Percentiles rank a stretch among this genome's conserved stretches.
Evolutionary conservation across 2,797 vertebrate species (phyloP).

Genomic region (Nannoperca australis): DNA sequence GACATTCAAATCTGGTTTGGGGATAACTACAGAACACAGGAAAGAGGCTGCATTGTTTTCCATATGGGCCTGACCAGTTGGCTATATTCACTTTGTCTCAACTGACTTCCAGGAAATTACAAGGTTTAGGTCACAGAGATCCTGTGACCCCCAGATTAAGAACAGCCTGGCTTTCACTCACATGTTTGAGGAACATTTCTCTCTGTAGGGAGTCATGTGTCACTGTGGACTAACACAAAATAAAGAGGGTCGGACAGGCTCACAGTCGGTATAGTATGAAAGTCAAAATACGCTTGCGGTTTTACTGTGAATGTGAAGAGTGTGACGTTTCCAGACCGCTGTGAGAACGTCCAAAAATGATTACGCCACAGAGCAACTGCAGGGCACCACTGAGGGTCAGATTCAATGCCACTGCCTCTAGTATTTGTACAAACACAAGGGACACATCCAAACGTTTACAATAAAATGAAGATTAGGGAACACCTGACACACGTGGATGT

Average conservation of each 20-base stretch:
- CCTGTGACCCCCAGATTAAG: not conserved
- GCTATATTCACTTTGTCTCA: not conserved
- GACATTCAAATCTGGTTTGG: not conserved
- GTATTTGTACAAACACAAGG: not conserved
- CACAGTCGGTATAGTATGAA: not conserved
- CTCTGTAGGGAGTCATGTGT: not conserved
- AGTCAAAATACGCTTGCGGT: slow-evolving; percentile 7
- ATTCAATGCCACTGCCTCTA: not conserved
- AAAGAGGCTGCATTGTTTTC: not conserved
- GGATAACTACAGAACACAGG: not conserved
- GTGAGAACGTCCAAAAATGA: not conserved
- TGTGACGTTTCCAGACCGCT: slow-evolving; percentile 14
- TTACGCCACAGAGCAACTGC: not conserved
- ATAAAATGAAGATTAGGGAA: not conserved
- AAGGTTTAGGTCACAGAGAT: not conserved
- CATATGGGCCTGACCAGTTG: not conserved
- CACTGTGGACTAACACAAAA: not conserved
- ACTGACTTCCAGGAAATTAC: not conserved
- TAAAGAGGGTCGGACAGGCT: not conserved
- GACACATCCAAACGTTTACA: not conserved
- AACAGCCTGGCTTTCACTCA: not conserved
- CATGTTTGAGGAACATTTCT: not conserved
- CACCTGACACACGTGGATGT: not conserved
- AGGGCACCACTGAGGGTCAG: not conserved
- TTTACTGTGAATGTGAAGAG: slow-evolving; percentile 9